Evolutionary conservation across 1,140 invertebrate species (phyloP).

Genomic region (Tetraneura akinire): DNA sequence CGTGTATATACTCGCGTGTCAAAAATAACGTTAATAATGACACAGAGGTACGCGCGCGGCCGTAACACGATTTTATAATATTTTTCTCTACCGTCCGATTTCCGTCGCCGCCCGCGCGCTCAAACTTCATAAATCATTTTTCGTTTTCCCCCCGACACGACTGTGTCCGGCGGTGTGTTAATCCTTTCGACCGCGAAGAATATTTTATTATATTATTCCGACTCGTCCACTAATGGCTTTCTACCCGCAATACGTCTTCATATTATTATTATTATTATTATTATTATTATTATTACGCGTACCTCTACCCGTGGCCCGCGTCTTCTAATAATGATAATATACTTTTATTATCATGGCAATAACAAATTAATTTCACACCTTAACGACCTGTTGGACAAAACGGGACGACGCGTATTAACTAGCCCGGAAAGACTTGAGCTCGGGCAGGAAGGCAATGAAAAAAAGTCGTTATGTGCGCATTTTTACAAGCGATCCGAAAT

Average conservation of each 20-base stretch:
- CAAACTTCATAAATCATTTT: slow-evolving; percentile 46
- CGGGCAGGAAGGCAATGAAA: background rate
- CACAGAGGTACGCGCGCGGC: background rate
- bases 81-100: background rate
- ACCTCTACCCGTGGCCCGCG: slow-evolving; percentile 21
- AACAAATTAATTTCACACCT: slow-evolving; percentile 51
- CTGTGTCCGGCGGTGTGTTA: slow-evolving; percentile 21
- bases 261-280: too few species aligned
- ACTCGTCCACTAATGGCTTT: too few species aligned
- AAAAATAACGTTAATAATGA: slow-evolving; percentile 46
- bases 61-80: background rate
- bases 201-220: too few species aligned
- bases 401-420: slow-evolving; percentile 32
- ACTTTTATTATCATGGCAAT: slow-evolving; percentile 45
- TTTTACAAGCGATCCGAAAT: background rate
- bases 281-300: background rate
- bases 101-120: background rate
- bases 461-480: slow-evolving; percentile 6
- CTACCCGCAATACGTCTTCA: too few species aligned
- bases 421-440: background rate
- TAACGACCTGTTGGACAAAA: slow-evolving; percentile 48
- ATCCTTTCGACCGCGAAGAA: background rate
- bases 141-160: background rate
- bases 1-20: too few species aligned
- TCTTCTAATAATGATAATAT: slow-evolving; percentile 46